Evolutionary conservation across 2,888 invertebrate species (phyloP).

Genomic region (Tridacna gigas): DNA sequence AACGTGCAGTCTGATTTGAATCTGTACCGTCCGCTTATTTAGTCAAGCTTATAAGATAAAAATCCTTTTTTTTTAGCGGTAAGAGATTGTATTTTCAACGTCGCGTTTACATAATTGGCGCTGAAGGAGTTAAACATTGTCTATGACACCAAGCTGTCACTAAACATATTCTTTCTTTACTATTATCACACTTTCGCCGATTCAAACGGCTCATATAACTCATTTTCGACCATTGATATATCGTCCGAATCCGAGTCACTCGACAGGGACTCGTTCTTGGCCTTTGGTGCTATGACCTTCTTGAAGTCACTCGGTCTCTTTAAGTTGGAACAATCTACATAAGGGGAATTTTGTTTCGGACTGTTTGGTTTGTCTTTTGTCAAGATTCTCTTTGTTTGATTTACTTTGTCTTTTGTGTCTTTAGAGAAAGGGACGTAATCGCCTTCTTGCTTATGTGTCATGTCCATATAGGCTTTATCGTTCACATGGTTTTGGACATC

Average conservation of each 20-base stretch:
- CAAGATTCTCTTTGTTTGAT: constrained; percentile 50
- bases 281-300: constrained; percentile 18
- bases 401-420: constrained; percentile 55
- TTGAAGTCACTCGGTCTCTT: constrained; percentile 14
- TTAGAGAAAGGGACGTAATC: constrained; percentile 27
- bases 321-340: constrained; percentile 37
- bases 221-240: constrained; percentile 60
- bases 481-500: constrained; percentile 42
- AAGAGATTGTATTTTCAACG: too few relatives aligned
- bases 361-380: constrained; percentile 19
- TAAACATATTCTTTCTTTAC: too few relatives aligned
- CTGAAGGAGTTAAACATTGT: too few relatives aligned
- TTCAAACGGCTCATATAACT: constrained; percentile 63
- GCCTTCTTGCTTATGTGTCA: constrained; percentile 49
- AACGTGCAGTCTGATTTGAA: too few relatives aligned
- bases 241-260: constrained; percentile 62
- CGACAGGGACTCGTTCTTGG: constrained; percentile 51
- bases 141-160: too few relatives aligned
- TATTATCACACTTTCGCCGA: constrained; percentile 58
- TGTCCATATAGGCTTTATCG: constrained; percentile 59
- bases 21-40: too few relatives aligned
- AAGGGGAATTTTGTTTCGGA: constrained; percentile 24
- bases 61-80: too few relatives aligned
- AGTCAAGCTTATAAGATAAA: too few relatives aligned
- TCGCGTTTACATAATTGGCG: too few relatives aligned